Base-by-base conservation (phyloP, 2,888 invertebrate species). In the Argyresthia albistria region DNA sequence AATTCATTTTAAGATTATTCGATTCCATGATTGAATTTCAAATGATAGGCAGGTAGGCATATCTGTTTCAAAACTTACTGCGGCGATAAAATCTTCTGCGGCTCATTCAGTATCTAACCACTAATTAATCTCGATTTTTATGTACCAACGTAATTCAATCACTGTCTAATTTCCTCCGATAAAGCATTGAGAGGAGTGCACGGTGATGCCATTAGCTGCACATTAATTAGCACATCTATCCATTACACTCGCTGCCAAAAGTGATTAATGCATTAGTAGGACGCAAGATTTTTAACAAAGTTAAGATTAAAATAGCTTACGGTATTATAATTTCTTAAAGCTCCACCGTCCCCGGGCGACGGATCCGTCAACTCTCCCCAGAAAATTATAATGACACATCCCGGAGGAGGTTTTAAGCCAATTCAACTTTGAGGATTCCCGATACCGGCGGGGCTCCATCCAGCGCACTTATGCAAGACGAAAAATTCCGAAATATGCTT, bases 261-360 rank as follows among this genome's bases (percentile, higher is more conserved):
- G 73, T 86, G 87, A 87, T 86, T 83, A 84, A 86, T 84, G 84
- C 69, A 78, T 80, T 81, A 76, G 80, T 80, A 71, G 77, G 80
- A 72, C 76, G 83, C 81, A 82, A 86, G 86, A 86, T 86, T 86
- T 86, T 87, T 87, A 86, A 86, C 83, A 80, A 80, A 86, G 83
- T 87, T 84, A 82, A 84, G 84, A 86, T 84, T 86, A 87, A 86
- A 84, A 83, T 84, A 82, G 87, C 87, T 87, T 76, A 81, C 73
- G 80, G 81, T 80, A 80, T 80, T 80, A 77, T 77, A 76, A 77
- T 79, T 71, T 74, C 72, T 56, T 56, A 56, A 56, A 56, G 46
- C 68, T 67, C 67, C 67, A 54, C 63, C 61, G 58, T 80, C 79
- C 71, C 69, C 64, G 70, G 77, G 83, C 75, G 69, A 67, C 64